Percentiles rank a stretch among this genome's conserved stretches.
phyloP scores from a whole-genome alignment of 1,140 invertebrate genomes.

The Drosophila parvula region DNA sequence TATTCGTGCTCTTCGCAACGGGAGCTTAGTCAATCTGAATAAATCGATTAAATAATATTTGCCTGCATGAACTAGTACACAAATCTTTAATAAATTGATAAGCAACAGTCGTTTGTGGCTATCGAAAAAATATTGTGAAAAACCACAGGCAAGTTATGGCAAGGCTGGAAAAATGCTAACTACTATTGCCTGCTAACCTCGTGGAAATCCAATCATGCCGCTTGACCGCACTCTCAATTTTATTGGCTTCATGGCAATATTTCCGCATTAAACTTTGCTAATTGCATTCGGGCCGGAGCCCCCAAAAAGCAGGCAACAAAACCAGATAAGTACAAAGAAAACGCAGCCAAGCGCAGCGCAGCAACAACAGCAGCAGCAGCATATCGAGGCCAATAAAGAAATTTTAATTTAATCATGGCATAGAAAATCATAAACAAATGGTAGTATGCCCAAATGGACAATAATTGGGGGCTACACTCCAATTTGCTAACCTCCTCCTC shows the following conservation, averaged over 20 bases:
- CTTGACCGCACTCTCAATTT: constrained; percentile 51
- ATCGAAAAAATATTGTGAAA: constrained; percentile 9
- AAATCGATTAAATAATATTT: constrained; percentile 5
- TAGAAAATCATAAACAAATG: constrained; percentile 58
- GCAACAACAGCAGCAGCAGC: constrained; percentile 9
- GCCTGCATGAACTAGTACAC: neutral
- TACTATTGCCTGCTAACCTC: constrained; percentile 31
- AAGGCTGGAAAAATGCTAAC: constrained; percentile 29
- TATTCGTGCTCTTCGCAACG: neutral
- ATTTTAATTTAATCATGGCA: constrained; percentile 77
- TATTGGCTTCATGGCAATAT: constrained; percentile 51
- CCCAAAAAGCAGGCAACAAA: constrained; percentile 8
- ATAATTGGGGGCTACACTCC: constrained; percentile 37
- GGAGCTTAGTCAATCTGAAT: neutral
- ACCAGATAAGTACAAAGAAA: constrained; percentile 27
- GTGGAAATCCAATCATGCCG: constrained; percentile 42
- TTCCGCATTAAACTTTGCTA: constrained; percentile 59
- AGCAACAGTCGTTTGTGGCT: constrained; percentile 4
- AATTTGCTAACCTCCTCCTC: neutral
- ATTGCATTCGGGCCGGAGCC: constrained; percentile 51
- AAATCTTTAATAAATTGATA: constrained; percentile 3
- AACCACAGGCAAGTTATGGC: constrained; percentile 7
- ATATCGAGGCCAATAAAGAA: constrained; percentile 68
- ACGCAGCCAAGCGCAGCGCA: constrained; percentile 49
- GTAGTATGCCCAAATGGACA: constrained; percentile 51